Percentiles rank a stretch among this genome's conserved stretches.
Evolutionary conservation across 2,797 vertebrate genomes (phyloP).

Genomic region (Pseudochromis fuscus): DNA sequence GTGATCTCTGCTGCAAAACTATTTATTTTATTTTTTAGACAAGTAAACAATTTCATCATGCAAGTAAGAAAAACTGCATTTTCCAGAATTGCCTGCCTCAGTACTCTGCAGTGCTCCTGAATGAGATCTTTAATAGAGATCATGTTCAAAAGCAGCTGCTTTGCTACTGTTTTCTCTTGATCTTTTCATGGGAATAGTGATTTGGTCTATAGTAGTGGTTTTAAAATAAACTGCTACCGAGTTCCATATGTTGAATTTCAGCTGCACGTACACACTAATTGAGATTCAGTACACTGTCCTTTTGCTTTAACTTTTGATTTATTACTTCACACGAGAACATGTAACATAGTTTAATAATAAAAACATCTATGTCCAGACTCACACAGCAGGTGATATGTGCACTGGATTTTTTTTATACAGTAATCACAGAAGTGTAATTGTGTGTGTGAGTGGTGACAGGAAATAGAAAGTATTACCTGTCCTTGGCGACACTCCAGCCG

Average conservation of each 20-base stretch:
- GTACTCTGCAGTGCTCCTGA: not conserved
- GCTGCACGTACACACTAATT: not conserved
- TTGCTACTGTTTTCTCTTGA: not conserved
- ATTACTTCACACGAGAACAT: not conserved
- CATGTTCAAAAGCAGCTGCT: not conserved
- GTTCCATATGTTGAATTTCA: too few species aligned
- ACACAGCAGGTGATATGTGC: not conserved
- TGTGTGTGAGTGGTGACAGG: slow-evolving; percentile 4
- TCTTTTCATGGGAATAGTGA: not conserved
- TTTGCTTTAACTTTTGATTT: not conserved
- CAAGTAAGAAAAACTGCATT: not conserved
- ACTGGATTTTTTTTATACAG: not conserved
- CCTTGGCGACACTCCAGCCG: slow-evolving; percentile 32
- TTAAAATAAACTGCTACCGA: too few species aligned
- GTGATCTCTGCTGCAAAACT: too few species aligned
- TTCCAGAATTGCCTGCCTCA: too few species aligned
- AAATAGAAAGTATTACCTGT: slow-evolving; percentile 25
- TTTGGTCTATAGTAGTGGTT: too few species aligned
- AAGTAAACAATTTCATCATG: too few species aligned
- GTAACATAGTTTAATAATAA: too few species aligned
- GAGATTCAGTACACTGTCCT: too few species aligned
- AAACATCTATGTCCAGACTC: too few species aligned
- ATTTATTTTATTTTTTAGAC: too few species aligned
- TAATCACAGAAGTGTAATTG: not conserved
- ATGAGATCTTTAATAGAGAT: not conserved